phyloP scores from a whole-genome alignment of 2,113 vertebrate genomes.

The Ciconia boyciana region DNA sequence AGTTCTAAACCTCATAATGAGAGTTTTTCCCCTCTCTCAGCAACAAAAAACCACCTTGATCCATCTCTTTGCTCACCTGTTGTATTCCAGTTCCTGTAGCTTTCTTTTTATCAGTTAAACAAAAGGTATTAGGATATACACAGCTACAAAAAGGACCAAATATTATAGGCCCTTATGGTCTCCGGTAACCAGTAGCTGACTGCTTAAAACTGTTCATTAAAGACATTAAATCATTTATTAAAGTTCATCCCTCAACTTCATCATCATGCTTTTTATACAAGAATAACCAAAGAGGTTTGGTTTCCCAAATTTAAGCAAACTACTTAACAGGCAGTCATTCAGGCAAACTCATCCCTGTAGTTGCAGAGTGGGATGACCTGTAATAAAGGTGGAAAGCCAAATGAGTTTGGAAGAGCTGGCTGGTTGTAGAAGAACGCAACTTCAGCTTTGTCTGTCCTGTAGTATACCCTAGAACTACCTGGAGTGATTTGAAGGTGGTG shows the following conservation, averaged over 20 bases:
- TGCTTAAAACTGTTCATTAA: background rate
- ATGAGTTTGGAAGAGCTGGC: background rate
- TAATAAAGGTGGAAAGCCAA: background rate
- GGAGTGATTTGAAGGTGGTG: background rate
- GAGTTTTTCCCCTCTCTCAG: background rate
- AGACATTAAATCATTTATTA: background rate
- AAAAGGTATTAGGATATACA: background rate
- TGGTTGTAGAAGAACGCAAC: background rate
- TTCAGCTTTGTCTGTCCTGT: background rate
- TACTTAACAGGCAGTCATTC: background rate
- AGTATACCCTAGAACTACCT: background rate
- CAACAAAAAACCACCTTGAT: background rate
- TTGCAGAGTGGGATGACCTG: background rate
- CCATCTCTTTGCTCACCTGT: background rate
- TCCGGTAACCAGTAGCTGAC: background rate
- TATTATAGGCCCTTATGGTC: background rate
- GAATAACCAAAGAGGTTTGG: background rate
- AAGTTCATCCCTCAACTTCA: background rate
- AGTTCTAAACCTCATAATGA: background rate
- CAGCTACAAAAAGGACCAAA: background rate
- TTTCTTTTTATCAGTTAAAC: background rate
- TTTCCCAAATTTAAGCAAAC: background rate
- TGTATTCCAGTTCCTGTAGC: background rate
- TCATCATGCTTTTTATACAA: background rate
- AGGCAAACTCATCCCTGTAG: background rate